Evolutionary conservation across 2,113 vertebrate genomes (phyloP).

Genomic region (Chloroceryle aenea): DNA sequence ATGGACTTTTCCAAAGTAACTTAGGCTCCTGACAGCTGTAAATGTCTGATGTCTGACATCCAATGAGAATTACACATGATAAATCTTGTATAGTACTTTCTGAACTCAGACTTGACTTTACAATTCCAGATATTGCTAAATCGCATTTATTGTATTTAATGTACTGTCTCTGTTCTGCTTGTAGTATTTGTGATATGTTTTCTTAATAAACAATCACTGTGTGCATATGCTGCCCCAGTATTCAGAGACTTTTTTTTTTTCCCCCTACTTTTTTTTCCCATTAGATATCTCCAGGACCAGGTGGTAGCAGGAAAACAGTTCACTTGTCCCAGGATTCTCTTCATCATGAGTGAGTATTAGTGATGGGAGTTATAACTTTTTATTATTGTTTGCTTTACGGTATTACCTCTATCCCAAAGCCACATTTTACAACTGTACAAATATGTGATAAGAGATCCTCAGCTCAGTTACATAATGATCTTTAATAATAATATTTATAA

Average conservation of each 20-base stretch:
- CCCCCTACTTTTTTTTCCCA: constrained; percentile 50
- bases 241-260: background rate
- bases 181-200: background rate
- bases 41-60: background rate
- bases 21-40: background rate
- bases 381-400: background rate
- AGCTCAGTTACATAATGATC: background rate
- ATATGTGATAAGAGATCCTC: background rate
- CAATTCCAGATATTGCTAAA: background rate
- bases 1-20: background rate
- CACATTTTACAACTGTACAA: background rate
- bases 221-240: background rate
- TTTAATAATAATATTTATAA: background rate
- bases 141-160: background rate
- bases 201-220: background rate
- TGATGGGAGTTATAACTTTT: constrained; percentile 13
- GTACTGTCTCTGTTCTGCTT: background rate
- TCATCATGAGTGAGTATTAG: constrained; percentile 88
- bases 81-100: background rate
- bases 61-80: background rate
- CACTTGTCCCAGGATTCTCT: constrained; percentile 87
- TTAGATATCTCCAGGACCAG: constrained; percentile 80
- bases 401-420: background rate
- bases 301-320: constrained; percentile 81
- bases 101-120: background rate